Conservation (phyloP, 2,888 invertebrate species). For the Eutolmus rufibarbis region DNA sequence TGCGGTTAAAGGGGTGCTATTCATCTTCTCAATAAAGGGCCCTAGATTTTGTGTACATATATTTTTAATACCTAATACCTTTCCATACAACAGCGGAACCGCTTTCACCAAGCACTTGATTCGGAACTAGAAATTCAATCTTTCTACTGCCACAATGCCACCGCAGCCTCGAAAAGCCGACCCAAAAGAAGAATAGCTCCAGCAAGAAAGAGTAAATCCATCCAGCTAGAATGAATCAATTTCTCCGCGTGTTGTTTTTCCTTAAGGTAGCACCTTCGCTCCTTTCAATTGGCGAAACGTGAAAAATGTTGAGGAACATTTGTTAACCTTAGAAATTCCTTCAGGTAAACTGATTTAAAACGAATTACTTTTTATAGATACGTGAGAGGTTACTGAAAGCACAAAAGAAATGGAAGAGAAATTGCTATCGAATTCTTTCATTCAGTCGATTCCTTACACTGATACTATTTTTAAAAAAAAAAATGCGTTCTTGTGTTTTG, state of each 20-base stretch:
- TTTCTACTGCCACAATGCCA: not conserved
- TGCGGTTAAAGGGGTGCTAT: too few species aligned
- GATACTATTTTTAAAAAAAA: not conserved
- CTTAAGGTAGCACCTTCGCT: not conserved
- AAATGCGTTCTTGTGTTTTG: not conserved
- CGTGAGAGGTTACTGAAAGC: not conserved
- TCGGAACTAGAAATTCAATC: not conserved
- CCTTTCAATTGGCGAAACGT: not conserved
- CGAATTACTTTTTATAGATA: not conserved
- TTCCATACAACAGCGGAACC: not conserved
- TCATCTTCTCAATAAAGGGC: not conserved
- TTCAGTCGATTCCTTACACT: not conserved
- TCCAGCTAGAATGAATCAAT: not conserved
- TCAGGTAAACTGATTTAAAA: not conserved
- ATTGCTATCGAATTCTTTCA: not conserved
- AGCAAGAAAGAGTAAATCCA: not conserved
- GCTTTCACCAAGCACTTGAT: not conserved
- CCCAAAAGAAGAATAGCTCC: not conserved
- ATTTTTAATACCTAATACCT: not conserved
- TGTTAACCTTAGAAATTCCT: not conserved
- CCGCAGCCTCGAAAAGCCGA: not conserved
- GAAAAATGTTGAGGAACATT: not conserved
- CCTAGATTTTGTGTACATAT: not conserved
- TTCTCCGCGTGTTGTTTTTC: not conserved
- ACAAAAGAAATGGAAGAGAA: not conserved